These are phyloP conservation scores for Anthoptus insignis DNA, from an alignment of 2,888 invertebrate genomes.

Conservation along the genomic window DNA sequence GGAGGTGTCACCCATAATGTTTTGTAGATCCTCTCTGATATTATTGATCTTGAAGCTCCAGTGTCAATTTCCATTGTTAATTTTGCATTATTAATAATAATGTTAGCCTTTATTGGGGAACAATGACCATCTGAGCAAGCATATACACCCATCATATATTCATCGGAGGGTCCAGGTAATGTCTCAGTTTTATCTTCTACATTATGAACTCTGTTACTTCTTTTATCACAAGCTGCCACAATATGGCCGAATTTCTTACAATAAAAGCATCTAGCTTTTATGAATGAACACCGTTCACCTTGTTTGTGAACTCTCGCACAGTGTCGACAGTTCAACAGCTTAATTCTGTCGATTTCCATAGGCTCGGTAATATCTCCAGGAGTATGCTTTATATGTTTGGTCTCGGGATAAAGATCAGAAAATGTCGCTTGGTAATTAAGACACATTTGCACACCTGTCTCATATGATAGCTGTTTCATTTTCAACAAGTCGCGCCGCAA, in stretches of 20 bases:
- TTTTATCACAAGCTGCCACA: constrained; percentile 1
- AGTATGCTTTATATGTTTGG: not conserved
- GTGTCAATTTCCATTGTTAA: constrained; percentile 13
- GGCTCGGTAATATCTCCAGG: not conserved
- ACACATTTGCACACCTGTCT: not conserved
- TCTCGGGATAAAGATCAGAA: constrained; percentile 9
- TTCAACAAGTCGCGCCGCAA: constrained; percentile 18
- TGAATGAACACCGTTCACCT: constrained; percentile 1
- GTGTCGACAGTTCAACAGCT: not conserved
- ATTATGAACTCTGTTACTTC: not conserved
- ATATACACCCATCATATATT: constrained; percentile 15
- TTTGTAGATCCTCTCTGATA: not conserved
- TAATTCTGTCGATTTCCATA: not conserved
- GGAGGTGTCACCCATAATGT: constrained; percentile 8
- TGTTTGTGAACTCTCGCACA: not conserved
- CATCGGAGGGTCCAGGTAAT: not conserved
- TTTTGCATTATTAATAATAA: not conserved
- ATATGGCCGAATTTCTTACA: not conserved
- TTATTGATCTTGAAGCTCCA: not conserved
- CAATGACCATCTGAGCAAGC: constrained; percentile 1
- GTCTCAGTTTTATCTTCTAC: not conserved
- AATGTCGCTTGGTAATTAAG: not conserved
- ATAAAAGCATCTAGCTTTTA: not conserved
- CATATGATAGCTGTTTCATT: not conserved
- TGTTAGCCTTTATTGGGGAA: not conserved